Conservation (phyloP, 2,113 vertebrate genomes). For the Hylia prasina region DNA sequence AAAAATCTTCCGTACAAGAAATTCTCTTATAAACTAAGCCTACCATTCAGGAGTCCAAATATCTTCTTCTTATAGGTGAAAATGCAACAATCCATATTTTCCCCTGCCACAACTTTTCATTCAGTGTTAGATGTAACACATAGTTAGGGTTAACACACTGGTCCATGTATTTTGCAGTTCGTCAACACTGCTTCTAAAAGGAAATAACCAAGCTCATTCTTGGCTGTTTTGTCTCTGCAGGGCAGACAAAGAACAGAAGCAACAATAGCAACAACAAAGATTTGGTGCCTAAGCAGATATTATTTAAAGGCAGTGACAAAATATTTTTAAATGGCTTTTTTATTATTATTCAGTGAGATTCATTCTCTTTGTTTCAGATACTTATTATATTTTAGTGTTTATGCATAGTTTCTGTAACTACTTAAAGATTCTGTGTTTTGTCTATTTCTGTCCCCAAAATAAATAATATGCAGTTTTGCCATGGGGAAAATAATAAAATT, state of each 20-base stretch:
- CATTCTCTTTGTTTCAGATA: neutral
- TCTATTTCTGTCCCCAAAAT: neutral
- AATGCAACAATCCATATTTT: neutral
- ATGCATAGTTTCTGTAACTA: neutral
- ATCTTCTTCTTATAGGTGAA: neutral
- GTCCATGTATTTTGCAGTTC: neutral
- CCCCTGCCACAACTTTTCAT: neutral
- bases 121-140: neutral
- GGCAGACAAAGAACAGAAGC: neutral
- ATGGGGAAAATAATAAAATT: conserved; percentile 8
- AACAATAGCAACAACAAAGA: neutral
- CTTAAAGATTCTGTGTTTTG: neutral
- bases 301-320: neutral
- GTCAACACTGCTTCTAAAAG: neutral
- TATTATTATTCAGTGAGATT: neutral
- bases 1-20: neutral
- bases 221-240: neutral
- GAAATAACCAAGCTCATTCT: neutral
- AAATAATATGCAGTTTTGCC: neutral
- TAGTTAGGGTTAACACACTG: neutral
- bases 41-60: neutral
- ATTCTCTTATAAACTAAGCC: neutral
- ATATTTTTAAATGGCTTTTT: neutral
- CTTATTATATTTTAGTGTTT: neutral
- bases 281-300: neutral